Percentiles rank a stretch among this genome's conserved stretches.
phyloP scores from a whole-genome alignment of 2,888 invertebrate genomes.

The Xanthorhoe spadicearia region DNA sequence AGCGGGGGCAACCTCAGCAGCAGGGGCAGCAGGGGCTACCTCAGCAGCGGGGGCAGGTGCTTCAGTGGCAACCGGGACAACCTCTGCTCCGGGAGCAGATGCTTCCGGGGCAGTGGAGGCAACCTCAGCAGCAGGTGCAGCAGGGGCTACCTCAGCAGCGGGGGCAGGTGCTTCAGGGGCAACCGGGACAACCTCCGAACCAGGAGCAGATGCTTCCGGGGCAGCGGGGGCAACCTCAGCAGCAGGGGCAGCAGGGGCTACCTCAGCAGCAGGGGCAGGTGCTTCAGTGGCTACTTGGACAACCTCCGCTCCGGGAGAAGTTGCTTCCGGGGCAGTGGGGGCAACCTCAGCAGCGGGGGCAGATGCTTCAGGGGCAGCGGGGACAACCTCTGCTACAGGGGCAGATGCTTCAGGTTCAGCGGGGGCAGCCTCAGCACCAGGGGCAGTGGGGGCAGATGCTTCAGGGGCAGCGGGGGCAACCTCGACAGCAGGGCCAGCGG shows the following conservation, averaged over 20 bases:
- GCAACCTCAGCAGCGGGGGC: conserved; percentile 6
- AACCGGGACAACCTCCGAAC: conserved; percentile 11
- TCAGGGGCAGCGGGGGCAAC: conserved; percentile 9
- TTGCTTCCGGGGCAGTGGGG: conserved; percentile 11
- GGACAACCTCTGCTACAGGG: not conserved
- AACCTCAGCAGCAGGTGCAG: conserved; percentile 13
- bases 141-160: not conserved
- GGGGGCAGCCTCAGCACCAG: conserved; percentile 3
- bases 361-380: conserved; percentile 3
- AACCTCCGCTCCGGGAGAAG: conserved; percentile 6
- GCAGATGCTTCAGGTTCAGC: not conserved
- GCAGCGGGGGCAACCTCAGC: conserved; percentile 5
- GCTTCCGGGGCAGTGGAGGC: conserved; percentile 14
- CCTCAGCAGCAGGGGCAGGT: conserved; percentile 16
- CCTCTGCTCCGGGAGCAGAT: conserved; percentile 14
- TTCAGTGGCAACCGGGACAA: not conserved
- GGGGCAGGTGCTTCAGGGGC: conserved; percentile 1
- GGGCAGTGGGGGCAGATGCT: not conserved
- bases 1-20: not conserved
- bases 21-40: conserved; percentile 4
- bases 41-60: not conserved
- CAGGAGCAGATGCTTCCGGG: conserved; percentile 11
- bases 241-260: conserved; percentile 2
- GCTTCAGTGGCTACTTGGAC: conserved; percentile 12
- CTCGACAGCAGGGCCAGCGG: conserved; percentile 4